Conservation (phyloP, 2,797 vertebrate genomes). For the Tragopan temminckii region DNA sequence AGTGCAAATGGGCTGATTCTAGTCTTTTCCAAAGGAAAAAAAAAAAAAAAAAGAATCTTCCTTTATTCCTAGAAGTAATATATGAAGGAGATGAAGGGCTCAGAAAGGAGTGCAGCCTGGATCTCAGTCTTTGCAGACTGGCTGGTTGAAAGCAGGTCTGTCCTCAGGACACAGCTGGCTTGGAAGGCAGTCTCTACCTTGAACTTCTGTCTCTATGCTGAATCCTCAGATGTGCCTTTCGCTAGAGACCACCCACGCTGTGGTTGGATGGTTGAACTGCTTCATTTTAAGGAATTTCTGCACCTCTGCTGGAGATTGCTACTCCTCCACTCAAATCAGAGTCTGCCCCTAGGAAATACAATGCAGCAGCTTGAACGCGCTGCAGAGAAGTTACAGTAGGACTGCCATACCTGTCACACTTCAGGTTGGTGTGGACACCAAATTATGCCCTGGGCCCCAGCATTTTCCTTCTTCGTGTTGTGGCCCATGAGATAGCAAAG, state of each 20-base stretch:
- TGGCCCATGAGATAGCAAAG: not conserved
- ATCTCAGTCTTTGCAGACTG: not conserved
- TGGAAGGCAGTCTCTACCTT: not conserved
- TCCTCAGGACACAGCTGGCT: fast-evolving
- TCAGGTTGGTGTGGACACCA: not conserved
- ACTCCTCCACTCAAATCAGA: not conserved
- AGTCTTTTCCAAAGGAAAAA: not conserved
- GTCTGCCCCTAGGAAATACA: not conserved
- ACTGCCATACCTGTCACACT: not conserved
- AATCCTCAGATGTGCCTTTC: not conserved
- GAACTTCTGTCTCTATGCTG: not conserved
- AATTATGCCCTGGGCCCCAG: not conserved
- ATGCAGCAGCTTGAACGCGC: not conserved
- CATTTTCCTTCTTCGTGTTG: not conserved
- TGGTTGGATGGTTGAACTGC: not conserved
- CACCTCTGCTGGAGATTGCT: not conserved
- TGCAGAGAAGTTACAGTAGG: not conserved
- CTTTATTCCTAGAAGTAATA: not conserved
- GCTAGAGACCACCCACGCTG: not conserved
- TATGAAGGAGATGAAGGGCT: not conserved
- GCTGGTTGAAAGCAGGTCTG: not conserved
- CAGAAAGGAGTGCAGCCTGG: fast-evolving
- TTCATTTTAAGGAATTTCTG: not conserved
- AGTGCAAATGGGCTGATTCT: fast-evolving
- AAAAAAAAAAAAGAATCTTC: fast-evolving